A percentile compares a stretch with the other conserved stretches of the same genome.
Conservation (phyloP, 92 coral and sea anemone genomes). For the Siderastrea radians region DNA sequence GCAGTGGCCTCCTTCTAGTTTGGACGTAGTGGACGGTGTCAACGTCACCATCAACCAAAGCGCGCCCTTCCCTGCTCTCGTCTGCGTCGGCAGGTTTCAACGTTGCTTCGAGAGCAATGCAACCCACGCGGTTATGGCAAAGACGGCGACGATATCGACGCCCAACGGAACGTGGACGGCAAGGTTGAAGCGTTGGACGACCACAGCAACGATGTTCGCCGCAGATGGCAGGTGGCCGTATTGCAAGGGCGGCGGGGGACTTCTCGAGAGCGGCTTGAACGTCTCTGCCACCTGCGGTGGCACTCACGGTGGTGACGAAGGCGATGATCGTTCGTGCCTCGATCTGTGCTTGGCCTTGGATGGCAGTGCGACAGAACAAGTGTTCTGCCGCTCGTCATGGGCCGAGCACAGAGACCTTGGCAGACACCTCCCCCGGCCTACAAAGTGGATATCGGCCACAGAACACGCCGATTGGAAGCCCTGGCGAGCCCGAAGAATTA, state of each 20-base stretch:
- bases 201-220: background rate
- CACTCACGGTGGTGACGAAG: too few relatives aligned
- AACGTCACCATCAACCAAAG: background rate
- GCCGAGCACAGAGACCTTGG: too few relatives aligned
- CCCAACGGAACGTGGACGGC: background rate
- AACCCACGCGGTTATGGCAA: background rate
- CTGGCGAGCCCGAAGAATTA: background rate
- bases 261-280: background rate
- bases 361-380: background rate
- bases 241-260: background rate
- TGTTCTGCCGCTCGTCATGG: too few relatives aligned
- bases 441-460: background rate
- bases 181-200: background rate
- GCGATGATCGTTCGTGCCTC: background rate
- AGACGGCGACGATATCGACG: background rate
- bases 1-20: too few relatives aligned
- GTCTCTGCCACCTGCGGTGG: background rate
- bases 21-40: too few relatives aligned
- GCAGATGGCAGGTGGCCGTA: slow-evolving; percentile 17
- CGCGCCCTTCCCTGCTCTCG: background rate
- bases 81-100: background rate
- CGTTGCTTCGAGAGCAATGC: slow-evolving; percentile 10
- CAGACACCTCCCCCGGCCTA: background rate
- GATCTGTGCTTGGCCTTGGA: slow-evolving; percentile 15
- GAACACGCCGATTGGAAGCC: background rate